Evolutionary conservation across 1,140 invertebrate genomes (phyloP).

Genomic region (Elymnias hypermnestra): DNA sequence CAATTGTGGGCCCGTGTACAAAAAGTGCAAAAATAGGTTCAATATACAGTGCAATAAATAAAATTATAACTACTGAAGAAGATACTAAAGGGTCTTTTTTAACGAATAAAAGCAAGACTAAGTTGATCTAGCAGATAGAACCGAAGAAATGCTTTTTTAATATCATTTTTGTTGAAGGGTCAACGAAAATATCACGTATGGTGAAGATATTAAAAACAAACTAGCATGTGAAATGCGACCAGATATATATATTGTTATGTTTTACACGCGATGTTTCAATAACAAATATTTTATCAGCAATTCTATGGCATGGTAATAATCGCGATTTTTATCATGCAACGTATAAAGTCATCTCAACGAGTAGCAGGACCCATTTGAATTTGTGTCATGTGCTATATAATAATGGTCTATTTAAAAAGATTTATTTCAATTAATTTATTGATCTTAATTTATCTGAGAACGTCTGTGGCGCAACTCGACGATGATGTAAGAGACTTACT

Average conservation of each 20-base stretch:
- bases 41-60: no score
- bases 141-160: no score
- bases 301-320: slow-evolving; percentile 19
- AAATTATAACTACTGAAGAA: no score
- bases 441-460: background rate
- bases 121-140: no score
- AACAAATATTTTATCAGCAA: slow-evolving; percentile 2
- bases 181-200: no score
- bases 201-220: slow-evolving; percentile 6
- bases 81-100: no score
- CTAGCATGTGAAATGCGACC: slow-evolving; percentile 7
- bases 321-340: slow-evolving; percentile 31
- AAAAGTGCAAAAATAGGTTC: no score
- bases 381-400: background rate
- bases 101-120: no score
- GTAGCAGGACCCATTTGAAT: slow-evolving; percentile 2
- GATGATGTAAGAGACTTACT: background rate
- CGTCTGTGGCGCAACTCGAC: background rate
- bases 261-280: slow-evolving; percentile 15
- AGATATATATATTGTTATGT: slow-evolving; percentile 1
- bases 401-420: background rate
- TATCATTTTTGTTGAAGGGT: no score
- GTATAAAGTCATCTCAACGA: slow-evolving; percentile 34
- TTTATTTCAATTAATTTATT: background rate
- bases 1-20: no score